Conservation (phyloP, 2,113 vertebrate genomes). For the Hydrolagus affinis region DNA sequence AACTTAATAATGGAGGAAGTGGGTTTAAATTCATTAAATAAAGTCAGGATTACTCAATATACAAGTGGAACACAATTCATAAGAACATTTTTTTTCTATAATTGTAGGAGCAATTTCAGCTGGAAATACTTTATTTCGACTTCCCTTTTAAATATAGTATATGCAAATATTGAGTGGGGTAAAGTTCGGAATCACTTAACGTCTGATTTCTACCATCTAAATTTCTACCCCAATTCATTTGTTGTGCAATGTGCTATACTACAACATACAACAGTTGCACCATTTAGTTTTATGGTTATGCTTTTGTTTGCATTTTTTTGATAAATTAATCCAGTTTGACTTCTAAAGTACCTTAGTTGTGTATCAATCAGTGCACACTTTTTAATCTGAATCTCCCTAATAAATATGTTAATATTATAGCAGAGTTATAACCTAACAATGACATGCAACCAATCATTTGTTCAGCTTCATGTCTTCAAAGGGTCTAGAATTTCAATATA, state of each 20-base stretch:
- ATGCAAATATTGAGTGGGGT: too few species aligned
- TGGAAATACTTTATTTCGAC: too few species aligned
- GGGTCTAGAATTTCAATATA: too few species aligned
- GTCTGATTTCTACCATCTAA: too few species aligned
- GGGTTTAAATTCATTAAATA: too few species aligned
- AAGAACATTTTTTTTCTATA: too few species aligned
- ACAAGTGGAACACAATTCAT: too few species aligned
- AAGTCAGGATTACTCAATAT: too few species aligned
- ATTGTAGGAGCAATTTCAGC: too few species aligned
- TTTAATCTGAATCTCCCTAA: not conserved
- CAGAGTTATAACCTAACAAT: not conserved
- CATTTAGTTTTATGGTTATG: constrained; percentile 10
- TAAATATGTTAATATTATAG: not conserved
- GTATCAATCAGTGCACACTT: not conserved
- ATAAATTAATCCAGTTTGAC: not conserved
- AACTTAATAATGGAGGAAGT: too few species aligned
- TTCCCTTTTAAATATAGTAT: too few species aligned
- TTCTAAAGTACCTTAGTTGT: not conserved
- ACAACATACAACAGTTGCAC: not conserved
- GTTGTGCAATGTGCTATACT: not conserved
- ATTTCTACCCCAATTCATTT: not conserved
- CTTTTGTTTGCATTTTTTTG: not conserved
- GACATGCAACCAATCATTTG: not conserved
- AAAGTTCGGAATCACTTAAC: too few species aligned
- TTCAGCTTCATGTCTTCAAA: not conserved